phyloP scores from a whole-genome alignment of 2,888 invertebrate genomes.

The Platypus cylindrus region DNA sequence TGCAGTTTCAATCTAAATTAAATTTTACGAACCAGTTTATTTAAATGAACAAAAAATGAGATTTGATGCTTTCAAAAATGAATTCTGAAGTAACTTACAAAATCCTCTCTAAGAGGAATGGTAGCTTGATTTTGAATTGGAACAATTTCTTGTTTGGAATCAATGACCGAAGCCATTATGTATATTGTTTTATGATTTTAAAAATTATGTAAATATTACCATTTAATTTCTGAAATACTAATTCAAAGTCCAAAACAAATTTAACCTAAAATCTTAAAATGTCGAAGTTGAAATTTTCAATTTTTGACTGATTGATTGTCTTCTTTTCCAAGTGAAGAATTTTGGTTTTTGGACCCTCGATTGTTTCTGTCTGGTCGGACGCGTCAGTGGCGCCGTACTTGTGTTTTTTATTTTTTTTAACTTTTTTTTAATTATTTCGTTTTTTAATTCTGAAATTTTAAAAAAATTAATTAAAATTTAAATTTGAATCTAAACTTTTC shows the following conservation, averaged over 20 bases:
- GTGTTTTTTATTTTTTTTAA: too few relatives aligned
- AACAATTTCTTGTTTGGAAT: conserved; percentile 1
- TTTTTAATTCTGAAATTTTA: too few relatives aligned
- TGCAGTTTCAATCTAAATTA: conserved; percentile 64
- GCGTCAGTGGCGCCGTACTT: too few relatives aligned
- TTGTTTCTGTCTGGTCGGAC: too few relatives aligned
- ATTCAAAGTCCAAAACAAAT: not conserved
- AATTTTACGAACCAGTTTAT: not conserved
- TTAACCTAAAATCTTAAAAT: not conserved
- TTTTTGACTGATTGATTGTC: too few relatives aligned
- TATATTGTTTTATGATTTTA: too few relatives aligned
- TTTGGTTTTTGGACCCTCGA: too few relatives aligned
- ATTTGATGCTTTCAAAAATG: not conserved
- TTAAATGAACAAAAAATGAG: not conserved
- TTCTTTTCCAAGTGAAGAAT: too few relatives aligned
- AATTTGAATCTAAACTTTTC: too few relatives aligned
- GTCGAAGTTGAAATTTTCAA: not conserved
- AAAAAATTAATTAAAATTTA: too few relatives aligned
- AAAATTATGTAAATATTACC: too few relatives aligned
- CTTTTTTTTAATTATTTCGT: too few relatives aligned
- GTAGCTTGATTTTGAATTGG: conserved; percentile 1
- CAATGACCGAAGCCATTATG: conserved; percentile 3
- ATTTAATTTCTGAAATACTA: not conserved
- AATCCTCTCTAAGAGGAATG: conserved; percentile 5
- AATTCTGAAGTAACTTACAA: conserved; percentile 1